Evolutionary conservation across 2,888 invertebrate genomes (phyloP).

Genomic region (Chirona hameri): DNA sequence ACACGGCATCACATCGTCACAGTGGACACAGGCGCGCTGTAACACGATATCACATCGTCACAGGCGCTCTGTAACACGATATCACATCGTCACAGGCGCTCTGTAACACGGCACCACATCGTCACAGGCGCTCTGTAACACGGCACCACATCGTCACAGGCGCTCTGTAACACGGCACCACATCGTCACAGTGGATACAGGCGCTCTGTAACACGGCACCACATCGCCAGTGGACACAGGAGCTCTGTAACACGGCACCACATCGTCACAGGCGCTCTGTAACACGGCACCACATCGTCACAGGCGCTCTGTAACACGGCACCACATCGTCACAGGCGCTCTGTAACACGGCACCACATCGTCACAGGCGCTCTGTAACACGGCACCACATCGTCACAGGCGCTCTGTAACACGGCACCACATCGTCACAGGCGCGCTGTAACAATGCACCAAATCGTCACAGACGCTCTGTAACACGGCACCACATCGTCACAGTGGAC

Average conservation of each 20-base stretch:
- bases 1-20: not conserved
- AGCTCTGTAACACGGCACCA: not conserved
- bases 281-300: not conserved
- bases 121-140: constrained; percentile 68
- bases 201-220: constrained; percentile 2
- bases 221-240: too few species aligned
- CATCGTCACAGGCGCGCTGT: constrained; percentile 90
- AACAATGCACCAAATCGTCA: constrained; percentile 36
- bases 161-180: too few species aligned
- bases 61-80: not conserved
- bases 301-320: not conserved
- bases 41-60: constrained; percentile 8
- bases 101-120: too few species aligned
- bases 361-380: too few species aligned
- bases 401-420: constrained; percentile 72
- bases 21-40: not conserved
- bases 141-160: constrained; percentile 77
- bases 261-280: constrained; percentile 12
- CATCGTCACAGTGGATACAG: constrained; percentile 26
- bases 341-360: not conserved
- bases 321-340: constrained; percentile 25
- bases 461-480: constrained; percentile 10
- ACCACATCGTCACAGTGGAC: too few species aligned
- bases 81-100: not conserved
- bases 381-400: constrained; percentile 43